These are phyloP conservation scores for Odocoileus virginianus DNA, from an alignment of 2,113 vertebrate species.

Conservation along the genomic window DNA sequence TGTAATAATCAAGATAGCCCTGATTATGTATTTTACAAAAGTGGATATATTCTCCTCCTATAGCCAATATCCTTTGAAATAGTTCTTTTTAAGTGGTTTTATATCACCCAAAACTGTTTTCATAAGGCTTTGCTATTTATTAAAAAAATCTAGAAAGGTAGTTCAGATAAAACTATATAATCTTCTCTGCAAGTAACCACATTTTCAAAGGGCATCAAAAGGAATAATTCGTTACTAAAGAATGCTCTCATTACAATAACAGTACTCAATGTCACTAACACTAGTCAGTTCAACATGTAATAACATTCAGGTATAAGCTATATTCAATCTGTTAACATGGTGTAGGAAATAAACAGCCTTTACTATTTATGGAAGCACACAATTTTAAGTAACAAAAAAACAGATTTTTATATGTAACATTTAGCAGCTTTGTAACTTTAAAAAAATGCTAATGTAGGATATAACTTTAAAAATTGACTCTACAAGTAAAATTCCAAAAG, in stretches of 20 bases:
- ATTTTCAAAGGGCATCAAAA: background rate
- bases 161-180: background rate
- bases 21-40: background rate
- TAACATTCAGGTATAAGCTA: background rate
- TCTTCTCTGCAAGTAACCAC: background rate
- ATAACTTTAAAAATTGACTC: background rate
- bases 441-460: background rate
- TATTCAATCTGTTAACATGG: background rate
- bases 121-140: background rate
- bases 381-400: background rate
- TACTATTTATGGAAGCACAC: background rate
- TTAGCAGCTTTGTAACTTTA: background rate
- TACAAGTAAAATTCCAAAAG: background rate
- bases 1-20: background rate
- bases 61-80: background rate
- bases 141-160: background rate
- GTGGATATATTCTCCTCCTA: background rate
- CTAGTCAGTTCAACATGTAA: background rate
- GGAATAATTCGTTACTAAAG: background rate
- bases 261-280: background rate
- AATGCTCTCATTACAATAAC: background rate
- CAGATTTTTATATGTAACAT: background rate
- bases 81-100: background rate
- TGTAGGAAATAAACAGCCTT: background rate
- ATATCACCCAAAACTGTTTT: slow-evolving; percentile 18